Evolutionary conservation across 2,888 invertebrate species (phyloP), one percentile per base, ranked within the genome.

Genomic region (Muscina levida): DNA sequence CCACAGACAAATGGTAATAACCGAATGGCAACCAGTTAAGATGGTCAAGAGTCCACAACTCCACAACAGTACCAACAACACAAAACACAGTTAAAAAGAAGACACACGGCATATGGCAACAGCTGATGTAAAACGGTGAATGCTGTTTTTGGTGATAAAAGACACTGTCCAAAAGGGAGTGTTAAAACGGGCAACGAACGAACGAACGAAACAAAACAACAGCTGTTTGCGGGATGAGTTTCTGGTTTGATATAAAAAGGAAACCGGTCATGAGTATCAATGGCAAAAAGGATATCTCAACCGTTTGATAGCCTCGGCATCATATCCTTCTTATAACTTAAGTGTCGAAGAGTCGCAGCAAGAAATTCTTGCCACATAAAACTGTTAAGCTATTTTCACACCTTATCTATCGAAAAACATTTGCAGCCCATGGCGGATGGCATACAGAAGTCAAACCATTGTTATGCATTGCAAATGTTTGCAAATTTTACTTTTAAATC

Each of bases 111-210:
- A 72, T 59, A 81, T 74, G 81, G 72, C 65, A 77, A 67, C 72
- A 75, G 74, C 77, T 81, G 81, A 81, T 77, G 71, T 66, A 44
- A 74, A 72, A 74, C 53, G 31, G 48, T 57, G 56, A 72, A 62
- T 44, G 39, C 59, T 48, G 31, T 37, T 62, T 72, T 51, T 22
- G 6, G 26, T 37, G 62, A 74, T 72, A 59, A 65, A 56, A 77
- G 17, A 13, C 53, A 13, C 11, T 17, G 4, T 15, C 15, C 17
- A 3, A 42, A 42, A 65, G 44, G 51, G 39, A 19, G 26, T 44
- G 44, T 22, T 31, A 39, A 42, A 17, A 66, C n/a, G 42, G 2
- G 17, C 46, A 2, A 67, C 13, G 0, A 48, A 15, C 42, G 46
- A 65, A 11, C 6, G 2, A 65, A n/a, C 2, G 17, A 48, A 26